Conservation (phyloP, 2,797 vertebrate genomes). For the Falco novaeseelandiae region DNA sequence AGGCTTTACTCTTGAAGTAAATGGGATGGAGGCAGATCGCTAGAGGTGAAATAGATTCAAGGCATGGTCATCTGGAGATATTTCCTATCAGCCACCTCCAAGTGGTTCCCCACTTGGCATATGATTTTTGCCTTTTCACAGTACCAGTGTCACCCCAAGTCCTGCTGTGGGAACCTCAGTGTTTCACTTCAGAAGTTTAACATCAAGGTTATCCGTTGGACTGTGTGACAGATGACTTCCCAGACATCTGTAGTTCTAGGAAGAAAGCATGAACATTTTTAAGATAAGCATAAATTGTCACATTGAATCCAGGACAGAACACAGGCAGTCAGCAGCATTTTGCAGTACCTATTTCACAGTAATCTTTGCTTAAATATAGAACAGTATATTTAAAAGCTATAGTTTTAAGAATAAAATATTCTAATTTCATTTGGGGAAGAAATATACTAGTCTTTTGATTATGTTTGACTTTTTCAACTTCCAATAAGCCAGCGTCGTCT, state of each 20-base stretch:
- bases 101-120: neutral
- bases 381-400: neutral
- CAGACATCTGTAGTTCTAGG: neutral
- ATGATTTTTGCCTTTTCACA: neutral
- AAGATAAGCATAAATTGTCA: neutral
- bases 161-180: neutral
- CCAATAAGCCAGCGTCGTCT: neutral
- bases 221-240: neutral
- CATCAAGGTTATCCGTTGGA: neutral
- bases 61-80: neutral
- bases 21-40: neutral
- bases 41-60: neutral
- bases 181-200: neutral
- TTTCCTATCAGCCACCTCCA: neutral
- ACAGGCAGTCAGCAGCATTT: neutral
- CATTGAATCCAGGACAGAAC: neutral
- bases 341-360: neutral
- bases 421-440: neutral
- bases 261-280: neutral
- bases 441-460: neutral
- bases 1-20: neutral
- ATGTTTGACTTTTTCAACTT: neutral
- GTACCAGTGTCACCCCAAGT: neutral
- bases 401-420: neutral
- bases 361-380: neutral